These are phyloP conservation scores for Mythimna loreyi DNA, from an alignment of 2,888 invertebrate genomes.

Conservation along the genomic window DNA sequence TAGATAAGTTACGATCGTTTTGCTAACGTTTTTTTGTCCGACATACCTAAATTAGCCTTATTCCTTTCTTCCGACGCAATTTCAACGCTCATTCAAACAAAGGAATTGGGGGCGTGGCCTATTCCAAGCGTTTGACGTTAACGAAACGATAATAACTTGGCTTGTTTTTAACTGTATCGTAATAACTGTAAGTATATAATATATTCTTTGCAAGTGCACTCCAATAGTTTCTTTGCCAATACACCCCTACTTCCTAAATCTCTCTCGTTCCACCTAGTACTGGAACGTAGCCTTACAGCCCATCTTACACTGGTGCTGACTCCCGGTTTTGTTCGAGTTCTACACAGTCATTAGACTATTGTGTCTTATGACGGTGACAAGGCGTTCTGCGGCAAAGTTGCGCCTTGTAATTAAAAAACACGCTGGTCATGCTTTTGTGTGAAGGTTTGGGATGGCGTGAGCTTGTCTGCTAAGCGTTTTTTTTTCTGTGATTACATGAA, in stretches of 20 bases:
- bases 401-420: constrained; percentile 41
- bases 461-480: background rate
- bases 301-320: constrained; percentile 41
- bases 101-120: too few species aligned
- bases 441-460: background rate
- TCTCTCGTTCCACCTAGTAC: background rate
- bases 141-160: too few species aligned
- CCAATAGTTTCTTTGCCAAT: background rate
- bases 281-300: constrained; percentile 12
- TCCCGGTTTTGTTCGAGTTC: constrained; percentile 49
- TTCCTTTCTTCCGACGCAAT: too few species aligned
- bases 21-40: too few species aligned
- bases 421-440: constrained; percentile 35
- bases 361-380: constrained; percentile 48
- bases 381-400: constrained; percentile 14
- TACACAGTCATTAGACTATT: constrained; percentile 57
- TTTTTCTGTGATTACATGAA: too few species aligned
- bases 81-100: too few species aligned
- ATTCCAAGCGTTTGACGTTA: too few species aligned
- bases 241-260: constrained; percentile 19
- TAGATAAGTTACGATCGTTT: too few species aligned
- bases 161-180: too few species aligned
- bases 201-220: too few species aligned
- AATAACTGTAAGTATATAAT: too few species aligned
- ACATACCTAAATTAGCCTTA: too few species aligned